Evolutionary conservation across 2,113 vertebrate species (phyloP), one percentile per base, ranked within the genome.

Genomic region (Bombycilla garrulus): DNA sequence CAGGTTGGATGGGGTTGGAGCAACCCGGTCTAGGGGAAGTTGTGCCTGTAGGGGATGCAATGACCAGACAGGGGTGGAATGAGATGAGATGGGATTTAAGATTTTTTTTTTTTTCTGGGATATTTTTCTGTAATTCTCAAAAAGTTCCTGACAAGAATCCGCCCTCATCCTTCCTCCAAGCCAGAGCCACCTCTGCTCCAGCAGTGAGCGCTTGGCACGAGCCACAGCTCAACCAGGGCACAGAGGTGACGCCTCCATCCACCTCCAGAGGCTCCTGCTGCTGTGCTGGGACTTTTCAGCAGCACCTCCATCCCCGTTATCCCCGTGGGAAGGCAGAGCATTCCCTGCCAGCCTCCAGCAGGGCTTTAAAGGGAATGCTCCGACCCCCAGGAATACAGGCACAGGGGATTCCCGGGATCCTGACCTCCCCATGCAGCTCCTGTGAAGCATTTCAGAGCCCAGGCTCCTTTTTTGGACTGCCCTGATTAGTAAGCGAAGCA

Each of bases 191-290:
- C 5, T 0, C 2, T 0, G 25, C 47, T 56, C 65, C 65, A 35
- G 15, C 76, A 29, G 2, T 0, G 42, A 88, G 48, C 3, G 0
- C 26, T 2, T 2, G 15, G 16, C 12, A 7, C 0, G 17, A 64
- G 29, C 16, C 33, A 0, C 2, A 47, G 74, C 77, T 51, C 19
- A 0, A 3, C 12, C 10, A 35, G 24, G 1, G 58, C 35, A 15
- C 0, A 1, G 26, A 58, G 40, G 14, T 6, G 51, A 25, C 24
- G 42, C n/a, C 16, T 26, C 74, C 28, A 15, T 5, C 35, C 47
- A 12, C 23, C 47, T 62, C 79, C 74, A 51, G 48, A 33, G 24
- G 26, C 5, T n/a, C 71, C 79, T 2, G 7, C 6, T 1, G 12
- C 65, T 20, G 29, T 11, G 22, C 31, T 4, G 4, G 15, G 40